Evolutionary conservation across 2,113 vertebrate genomes (phyloP).

Genomic region (Sigmodon hispidus): DNA sequence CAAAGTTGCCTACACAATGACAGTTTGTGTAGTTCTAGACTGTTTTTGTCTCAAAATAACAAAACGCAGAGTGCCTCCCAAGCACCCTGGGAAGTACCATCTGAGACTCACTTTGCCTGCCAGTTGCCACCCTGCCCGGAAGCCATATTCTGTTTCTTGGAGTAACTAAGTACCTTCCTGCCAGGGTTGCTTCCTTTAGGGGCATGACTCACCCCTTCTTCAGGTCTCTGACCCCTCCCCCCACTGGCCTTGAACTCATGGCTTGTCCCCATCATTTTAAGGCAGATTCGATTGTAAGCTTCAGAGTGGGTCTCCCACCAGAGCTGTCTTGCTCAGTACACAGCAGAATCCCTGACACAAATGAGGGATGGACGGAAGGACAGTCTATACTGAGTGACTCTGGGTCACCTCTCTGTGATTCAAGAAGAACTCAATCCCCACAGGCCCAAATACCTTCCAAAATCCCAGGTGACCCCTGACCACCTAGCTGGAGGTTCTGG

Average conservation of each 20-base stretch:
- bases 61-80: not conserved
- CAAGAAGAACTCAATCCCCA: not conserved
- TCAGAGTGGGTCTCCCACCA: not conserved
- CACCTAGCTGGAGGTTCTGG: not conserved
- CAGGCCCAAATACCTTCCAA: not conserved
- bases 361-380: not conserved
- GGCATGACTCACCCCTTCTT: rapidly evolving
- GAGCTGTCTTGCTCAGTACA: not conserved
- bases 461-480: not conserved
- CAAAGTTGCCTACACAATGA: not conserved
- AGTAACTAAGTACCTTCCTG: not conserved
- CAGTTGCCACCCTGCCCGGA: not conserved
- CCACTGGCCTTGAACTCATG: no score
- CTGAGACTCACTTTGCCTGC: rapidly evolving
- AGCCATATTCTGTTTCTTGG: not conserved
- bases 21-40: not conserved
- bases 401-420: not conserved
- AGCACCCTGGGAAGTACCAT: rapidly evolving
- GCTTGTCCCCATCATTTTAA: not conserved
- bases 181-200: not conserved
- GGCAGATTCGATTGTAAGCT: not conserved
- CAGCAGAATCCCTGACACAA: no score
- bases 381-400: not conserved
- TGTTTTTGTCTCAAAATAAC: not conserved
- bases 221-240: no score